Base-by-base conservation (phyloP, 2,888 invertebrate genomes). In the Limnephilus marmoratus region DNA sequence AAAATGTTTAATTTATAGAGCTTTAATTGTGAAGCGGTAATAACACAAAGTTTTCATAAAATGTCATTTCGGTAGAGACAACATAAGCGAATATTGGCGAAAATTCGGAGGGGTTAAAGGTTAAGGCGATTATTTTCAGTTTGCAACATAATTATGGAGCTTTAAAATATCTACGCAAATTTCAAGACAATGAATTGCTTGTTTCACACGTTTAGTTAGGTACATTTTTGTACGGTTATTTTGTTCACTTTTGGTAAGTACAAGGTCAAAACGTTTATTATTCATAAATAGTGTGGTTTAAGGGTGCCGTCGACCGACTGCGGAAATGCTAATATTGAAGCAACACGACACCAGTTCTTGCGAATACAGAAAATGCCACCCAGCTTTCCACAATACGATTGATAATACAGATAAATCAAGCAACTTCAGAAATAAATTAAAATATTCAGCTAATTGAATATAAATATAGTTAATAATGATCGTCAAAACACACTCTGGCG, bases 361-460 rank as follows among this genome's bases (percentile, higher is more conserved):
- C 13, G 85, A 37, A 85, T n/a, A 0, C 53, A 53, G 18, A 53
- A 85, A 18, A 85, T 85, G 45, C 34, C 53, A 85, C 53, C 53
- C 53, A 18, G 53, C 53, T 53, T 68, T 68, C 9, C 9, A 68
- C 9, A 68, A n/a, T n/a, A n/a, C 24, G 68, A 68, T 68, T 68
- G 68, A 68, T n/a, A 68, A 68, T 24, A 29, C 86, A 90, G 37
- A 90, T 90, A 90, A 81, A 90, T 90, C 83, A 82, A 53, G n/a
- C 53, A 24, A 83, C 34, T 83, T 49, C 34, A 90, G 34, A 81
- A 90, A 81, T 37, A 53, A 90, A 82, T 88, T 31, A 88, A 88
- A 88, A 88, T 88, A 88, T 53, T 53, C 34, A 88, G 34, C 68
- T 88, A 88, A 88, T 88, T 88, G 88, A 88, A 53, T 88, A 53